Base-by-base conservation (phyloP, 2,888 invertebrate genomes). In the Lasioglossum oenotherae region DNA sequence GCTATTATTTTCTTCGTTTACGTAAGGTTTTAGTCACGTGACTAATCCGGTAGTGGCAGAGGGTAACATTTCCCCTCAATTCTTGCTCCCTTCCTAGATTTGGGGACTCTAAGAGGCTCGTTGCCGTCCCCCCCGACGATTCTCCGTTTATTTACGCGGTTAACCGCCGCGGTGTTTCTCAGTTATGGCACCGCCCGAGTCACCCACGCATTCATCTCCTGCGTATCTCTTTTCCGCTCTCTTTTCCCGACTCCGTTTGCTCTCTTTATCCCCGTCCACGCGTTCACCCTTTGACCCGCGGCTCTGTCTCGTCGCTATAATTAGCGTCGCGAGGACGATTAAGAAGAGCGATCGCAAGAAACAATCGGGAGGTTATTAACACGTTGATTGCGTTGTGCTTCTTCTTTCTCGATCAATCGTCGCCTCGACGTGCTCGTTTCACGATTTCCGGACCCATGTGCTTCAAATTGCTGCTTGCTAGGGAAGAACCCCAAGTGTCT, bases 361-460 rank as follows among this genome's bases (percentile, higher is more conserved):
- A 44, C 49, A 4, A 53, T 78, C 72, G 46, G 44, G 78, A 84
- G 84, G 84, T 84, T 84, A 81, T 88, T 89, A 84, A 84, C 77
- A 57, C 76, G 49, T 14, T 74, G 80, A 78, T 78, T 64, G 77
- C 57, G 77, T 83, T 74, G 78, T 60, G 84, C 71, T 64, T 6
- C 64, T 64, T 64, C 31, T 64, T 64, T 64, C 27, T 19, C 6
- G 23, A 6, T 2, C 23, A 14, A 19, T 44, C 49, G 5, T 2
- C 49, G 19, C 23, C 49, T 1, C 19, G 49, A 19, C 49, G 49
- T 49, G 19, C 19, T 49, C 49, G 12, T 5, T 23, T 2, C 19
- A 6, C 49, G 49, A 49, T 49, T 49, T 49, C 19, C 49, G 19
- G 19, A 19, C 2, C 2, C 19, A 6, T 49, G 49, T 16, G 41